Evolutionary conservation across 2,888 invertebrate genomes (phyloP).

Genomic region (Caradrina kadenii): DNA sequence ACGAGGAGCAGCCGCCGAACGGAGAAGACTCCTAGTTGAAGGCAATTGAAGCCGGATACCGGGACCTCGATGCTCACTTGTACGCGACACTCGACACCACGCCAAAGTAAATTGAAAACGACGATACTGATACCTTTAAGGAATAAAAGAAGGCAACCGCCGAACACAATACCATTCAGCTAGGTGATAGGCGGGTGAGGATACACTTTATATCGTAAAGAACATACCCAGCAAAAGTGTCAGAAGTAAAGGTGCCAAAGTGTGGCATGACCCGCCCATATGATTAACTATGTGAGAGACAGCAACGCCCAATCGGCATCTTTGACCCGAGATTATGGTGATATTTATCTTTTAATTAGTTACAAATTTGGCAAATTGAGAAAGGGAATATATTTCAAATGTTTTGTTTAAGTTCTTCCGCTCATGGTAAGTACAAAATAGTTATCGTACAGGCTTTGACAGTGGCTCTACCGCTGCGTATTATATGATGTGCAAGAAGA

Average conservation of each 20-base stretch:
- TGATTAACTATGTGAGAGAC: conserved; percentile 68
- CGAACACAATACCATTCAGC: conserved; percentile 54
- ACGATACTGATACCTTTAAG: conserved; percentile 75
- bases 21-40: conserved; percentile 76
- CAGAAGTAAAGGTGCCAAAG: conserved; percentile 67
- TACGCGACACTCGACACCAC: conserved; percentile 78
- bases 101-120: conserved; percentile 75
- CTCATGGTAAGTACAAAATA: conserved; percentile 47
- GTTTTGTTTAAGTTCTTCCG: conserved; percentile 29
- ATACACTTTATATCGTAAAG: conserved; percentile 52
- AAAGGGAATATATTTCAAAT: conserved; percentile 17
- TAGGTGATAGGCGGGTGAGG: conserved; percentile 66
- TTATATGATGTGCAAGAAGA: conserved; percentile 75
- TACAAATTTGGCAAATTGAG: conserved; percentile 48
- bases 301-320: conserved; percentile 61
- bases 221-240: conserved; percentile 58
- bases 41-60: conserved; percentile 83
- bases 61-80: conserved; percentile 77
- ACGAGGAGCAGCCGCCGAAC: conserved; percentile 59
- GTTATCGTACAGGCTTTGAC: conserved; percentile 64
- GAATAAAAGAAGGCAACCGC: conserved; percentile 71
- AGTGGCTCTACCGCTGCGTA: conserved; percentile 68
- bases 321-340: conserved; percentile 59
- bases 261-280: conserved; percentile 67
- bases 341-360: conserved; percentile 57